Conservation (phyloP, 2,888 invertebrate species). For the Aelia acuminata region DNA sequence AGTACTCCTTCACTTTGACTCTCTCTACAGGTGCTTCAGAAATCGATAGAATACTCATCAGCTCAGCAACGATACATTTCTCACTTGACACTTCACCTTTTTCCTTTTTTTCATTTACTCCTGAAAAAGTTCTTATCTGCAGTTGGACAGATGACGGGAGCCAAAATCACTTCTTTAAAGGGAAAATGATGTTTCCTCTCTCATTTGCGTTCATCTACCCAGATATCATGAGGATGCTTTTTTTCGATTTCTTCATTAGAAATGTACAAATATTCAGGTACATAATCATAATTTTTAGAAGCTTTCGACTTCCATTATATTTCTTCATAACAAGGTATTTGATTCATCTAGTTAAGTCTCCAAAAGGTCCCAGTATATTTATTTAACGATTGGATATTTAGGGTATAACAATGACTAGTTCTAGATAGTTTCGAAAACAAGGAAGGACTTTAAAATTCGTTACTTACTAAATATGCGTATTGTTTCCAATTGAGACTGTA, state of each 20-base stretch:
- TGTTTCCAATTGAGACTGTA: conserved; percentile 51
- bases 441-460: too few relatives aligned
- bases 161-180: neutral
- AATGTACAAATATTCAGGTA: too few relatives aligned
- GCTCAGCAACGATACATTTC: neutral
- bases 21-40: neutral
- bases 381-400: too few relatives aligned
- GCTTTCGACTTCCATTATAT: too few relatives aligned
- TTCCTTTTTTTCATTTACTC: neutral
- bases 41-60: conserved; percentile 13
- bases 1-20: neutral
- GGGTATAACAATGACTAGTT: too few relatives aligned
- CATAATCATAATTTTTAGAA: too few relatives aligned
- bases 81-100: neutral
- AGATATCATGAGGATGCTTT: neutral
- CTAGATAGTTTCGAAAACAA: too few relatives aligned
- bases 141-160: conserved; percentile 1
- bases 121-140: conserved; percentile 22
- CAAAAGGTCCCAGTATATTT: too few relatives aligned
- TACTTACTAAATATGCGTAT: conserved; percentile 55
- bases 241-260: too few relatives aligned
- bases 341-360: too few relatives aligned
- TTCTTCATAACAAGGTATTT: too few relatives aligned
- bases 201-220: neutral
- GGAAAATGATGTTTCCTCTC: neutral